These are phyloP conservation scores for Ciconia stormi DNA, from an alignment of 2,113 vertebrate genomes.

Conservation along the genomic window DNA sequence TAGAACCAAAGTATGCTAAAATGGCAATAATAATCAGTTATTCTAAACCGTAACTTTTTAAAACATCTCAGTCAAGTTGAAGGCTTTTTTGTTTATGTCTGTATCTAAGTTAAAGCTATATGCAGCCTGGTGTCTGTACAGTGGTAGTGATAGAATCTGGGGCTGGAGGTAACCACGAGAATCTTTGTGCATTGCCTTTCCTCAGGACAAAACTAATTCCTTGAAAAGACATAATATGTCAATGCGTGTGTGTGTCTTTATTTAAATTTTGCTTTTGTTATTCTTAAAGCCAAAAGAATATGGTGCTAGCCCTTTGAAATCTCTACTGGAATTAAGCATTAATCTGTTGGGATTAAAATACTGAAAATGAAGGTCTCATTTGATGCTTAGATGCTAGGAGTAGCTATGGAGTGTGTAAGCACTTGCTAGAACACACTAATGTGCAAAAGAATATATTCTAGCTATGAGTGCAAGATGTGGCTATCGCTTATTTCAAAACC, in stretches of 20 bases:
- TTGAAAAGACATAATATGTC: not conserved
- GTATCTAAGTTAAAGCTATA: not conserved
- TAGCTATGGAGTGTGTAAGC: not conserved
- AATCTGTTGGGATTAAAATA: not conserved
- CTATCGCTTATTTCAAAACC: not conserved
- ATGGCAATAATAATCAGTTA: not conserved
- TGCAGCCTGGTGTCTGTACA: not conserved
- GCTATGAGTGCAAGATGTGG: not conserved
- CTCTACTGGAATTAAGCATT: not conserved
- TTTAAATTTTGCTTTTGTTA: not conserved
- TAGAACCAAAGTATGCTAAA: not conserved
- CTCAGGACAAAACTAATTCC: not conserved
- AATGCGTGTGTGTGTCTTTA: not conserved
- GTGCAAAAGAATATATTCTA: not conserved
- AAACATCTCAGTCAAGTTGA: not conserved
- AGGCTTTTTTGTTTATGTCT: not conserved
- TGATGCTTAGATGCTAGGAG: not conserved
- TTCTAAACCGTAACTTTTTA: not conserved
- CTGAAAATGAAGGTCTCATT: not conserved
- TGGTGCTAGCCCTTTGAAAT: not conserved
- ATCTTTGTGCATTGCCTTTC: accelerated
- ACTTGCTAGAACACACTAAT: not conserved
- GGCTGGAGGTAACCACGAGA: not conserved
- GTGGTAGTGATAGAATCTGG: not conserved
- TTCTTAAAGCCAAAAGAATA: not conserved